These are phyloP conservation scores for Notoglanidium macrostoma DNA, from an alignment of 2,797 vertebrate genomes.

Conservation along the genomic window DNA sequence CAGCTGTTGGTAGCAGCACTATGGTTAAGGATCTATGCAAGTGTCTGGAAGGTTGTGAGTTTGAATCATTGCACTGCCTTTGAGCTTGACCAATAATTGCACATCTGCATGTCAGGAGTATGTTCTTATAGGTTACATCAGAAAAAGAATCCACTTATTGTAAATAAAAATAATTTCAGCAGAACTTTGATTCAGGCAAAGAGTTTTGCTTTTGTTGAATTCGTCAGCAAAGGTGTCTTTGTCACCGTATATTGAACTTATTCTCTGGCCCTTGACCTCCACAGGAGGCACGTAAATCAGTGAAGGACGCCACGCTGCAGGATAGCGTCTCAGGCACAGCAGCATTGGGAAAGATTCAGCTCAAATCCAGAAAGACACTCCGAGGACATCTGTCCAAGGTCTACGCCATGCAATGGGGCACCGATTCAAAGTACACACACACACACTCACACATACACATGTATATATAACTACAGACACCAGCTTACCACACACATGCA, in stretches of 20 bases:
- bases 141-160: not conserved
- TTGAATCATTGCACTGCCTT: not conserved
- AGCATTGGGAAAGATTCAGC: conserved; percentile 85
- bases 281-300: conserved; percentile 89
- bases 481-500: not conserved
- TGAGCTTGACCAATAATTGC: not conserved
- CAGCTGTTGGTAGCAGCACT: not conserved
- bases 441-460: conserved; percentile 29
- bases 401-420: conserved; percentile 97
- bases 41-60: not conserved
- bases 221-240: too few species aligned
- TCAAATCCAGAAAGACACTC: conserved; percentile 91
- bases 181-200: not conserved
- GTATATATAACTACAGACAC: not conserved
- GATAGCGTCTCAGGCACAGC: conserved; percentile 79
- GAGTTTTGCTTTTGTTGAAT: not conserved
- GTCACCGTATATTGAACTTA: not conserved
- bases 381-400: conserved; percentile 97
- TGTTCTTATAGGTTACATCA: not conserved
- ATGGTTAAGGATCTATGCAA: not conserved
- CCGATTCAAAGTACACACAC: conserved; percentile 86
- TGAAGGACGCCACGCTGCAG: conserved; percentile 86
- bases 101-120: not conserved
- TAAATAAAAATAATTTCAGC: not conserved
- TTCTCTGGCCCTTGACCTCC: conserved; percentile 20